Percentiles rank a stretch among this genome's conserved stretches.
Conservation (phyloP, 35 echinoderm and acorn worm species). For the Apostichopus japonicus region DNA sequence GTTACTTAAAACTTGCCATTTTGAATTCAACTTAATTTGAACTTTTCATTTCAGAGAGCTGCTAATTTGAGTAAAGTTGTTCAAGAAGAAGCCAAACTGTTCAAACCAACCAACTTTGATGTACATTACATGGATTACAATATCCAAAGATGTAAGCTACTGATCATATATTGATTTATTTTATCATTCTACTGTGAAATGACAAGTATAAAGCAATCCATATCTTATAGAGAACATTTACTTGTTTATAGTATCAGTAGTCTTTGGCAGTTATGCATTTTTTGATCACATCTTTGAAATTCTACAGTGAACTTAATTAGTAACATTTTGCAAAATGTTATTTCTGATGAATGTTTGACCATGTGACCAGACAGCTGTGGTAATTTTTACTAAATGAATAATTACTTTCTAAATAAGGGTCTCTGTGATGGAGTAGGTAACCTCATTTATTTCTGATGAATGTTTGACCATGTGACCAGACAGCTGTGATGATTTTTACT, state of each 20-base stretch:
- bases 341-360: too few relatives aligned
- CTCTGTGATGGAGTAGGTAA: too few relatives aligned
- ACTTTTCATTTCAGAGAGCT: conserved; percentile 51
- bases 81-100: conserved; percentile 40
- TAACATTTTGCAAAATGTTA: too few relatives aligned
- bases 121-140: conserved; percentile 66
- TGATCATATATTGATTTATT: background rate
- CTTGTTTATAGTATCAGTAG: background rate
- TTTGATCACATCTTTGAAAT: background rate
- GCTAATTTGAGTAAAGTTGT: conserved; percentile 61
- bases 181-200: too few relatives aligned
- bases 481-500: too few relatives aligned
- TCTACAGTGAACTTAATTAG: background rate
- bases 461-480: too few relatives aligned
- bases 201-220: background rate
- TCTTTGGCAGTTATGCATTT: background rate
- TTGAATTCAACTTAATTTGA: too few relatives aligned
- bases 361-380: too few relatives aligned
- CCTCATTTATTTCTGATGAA: too few relatives aligned
- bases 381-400: too few relatives aligned
- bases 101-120: conserved; percentile 58
- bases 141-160: conserved; percentile 62
- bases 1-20: too few relatives aligned
- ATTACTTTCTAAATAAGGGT: too few relatives aligned
- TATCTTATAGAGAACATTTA: background rate